These are phyloP conservation scores for Schizaphis graminum DNA, from an alignment of 2,888 invertebrate species.

Conservation along the genomic window DNA sequence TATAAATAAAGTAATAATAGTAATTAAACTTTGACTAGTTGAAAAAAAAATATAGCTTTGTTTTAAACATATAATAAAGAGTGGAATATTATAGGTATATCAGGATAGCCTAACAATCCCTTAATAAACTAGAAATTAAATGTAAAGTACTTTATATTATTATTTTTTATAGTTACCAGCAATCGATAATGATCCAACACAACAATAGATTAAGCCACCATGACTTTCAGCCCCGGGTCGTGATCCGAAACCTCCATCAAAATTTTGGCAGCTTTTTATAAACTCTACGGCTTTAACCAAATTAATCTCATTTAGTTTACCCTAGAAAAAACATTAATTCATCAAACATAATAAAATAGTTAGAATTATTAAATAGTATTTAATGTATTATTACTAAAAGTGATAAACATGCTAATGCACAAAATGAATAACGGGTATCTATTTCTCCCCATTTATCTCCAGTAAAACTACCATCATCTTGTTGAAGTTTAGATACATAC, in stretches of 20 bases:
- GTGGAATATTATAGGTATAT: not conserved
- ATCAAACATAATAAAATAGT: not conserved
- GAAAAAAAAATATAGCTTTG: not conserved
- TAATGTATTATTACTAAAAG: conserved; percentile 75
- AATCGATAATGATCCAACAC: conserved; percentile 91
- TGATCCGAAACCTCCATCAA: conserved; percentile 98
- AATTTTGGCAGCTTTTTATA: conserved; percentile 94
- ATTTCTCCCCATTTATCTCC: conserved; percentile 99
- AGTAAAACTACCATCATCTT: conserved; percentile 92
- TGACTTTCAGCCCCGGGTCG: conserved; percentile 98
- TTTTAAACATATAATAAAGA: not conserved
- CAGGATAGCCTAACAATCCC: not conserved
- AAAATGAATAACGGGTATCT: conserved; percentile 97
- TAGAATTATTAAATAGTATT: conserved; percentile 11
- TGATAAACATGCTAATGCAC: conserved; percentile 88
- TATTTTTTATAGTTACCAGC: conserved; percentile 74
- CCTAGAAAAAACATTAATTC: conserved; percentile 72
- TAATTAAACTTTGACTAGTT: not conserved
- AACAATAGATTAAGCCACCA: conserved; percentile 96
- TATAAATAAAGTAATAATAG: not conserved
- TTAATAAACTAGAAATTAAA: not conserved
- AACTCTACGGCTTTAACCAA: conserved; percentile 88
- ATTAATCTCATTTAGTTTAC: conserved; percentile 82
- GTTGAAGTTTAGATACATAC: conserved; percentile 85
- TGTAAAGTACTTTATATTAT: not conserved